Evolutionary conservation across 2,113 vertebrate species (phyloP), one percentile per base, ranked within the genome.

Genomic region (Cygnus buccinator): DNA sequence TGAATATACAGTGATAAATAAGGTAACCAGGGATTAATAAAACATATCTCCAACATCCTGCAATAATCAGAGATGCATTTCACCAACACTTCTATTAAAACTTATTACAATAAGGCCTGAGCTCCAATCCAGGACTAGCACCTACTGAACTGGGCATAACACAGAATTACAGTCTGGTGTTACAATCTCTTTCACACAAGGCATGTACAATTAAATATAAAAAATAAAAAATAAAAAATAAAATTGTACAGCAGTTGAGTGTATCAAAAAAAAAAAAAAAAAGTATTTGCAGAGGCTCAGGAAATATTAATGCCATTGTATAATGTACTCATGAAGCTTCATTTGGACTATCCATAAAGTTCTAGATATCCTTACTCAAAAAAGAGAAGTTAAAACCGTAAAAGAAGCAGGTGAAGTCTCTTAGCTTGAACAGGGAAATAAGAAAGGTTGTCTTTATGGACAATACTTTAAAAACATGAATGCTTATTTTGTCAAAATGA

Each of bases 261-360:
- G 16, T 68, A 82, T 84, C 62, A 76, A 58, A 58, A 46, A 46
- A 10, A 46, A 46, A 46, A 19, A 46, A 46, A 67, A 93, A 54
- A 21, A 79, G 85, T 94, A 50, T 91, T 96, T 95, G 61, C 58
- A 79, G n/a, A 91, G 41, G 39, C 54, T 91, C 17, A 50, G 71
- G 19, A 96, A 93, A 79, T 85, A 90, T 62, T 95, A 93, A 93
- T 80, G 71, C 16, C 8, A 29, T 73, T 87, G 28, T 75, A 55
- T 43, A 82, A 61, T 22, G 31, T 73, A 46, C 62, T 82, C 62
- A 46, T 37, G 52, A 79, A 84, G 72, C 81, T 93, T 95, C 11
- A 66, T 29, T 39, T 81, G 48, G 54, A 90, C 91, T 76, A 21
- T 85, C 50, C 67, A 48, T 55, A 44, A 81, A 82, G 8, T 79